These are phyloP conservation scores for Brachycybe producta DNA, from an alignment of 2,888 invertebrate species.

Conservation along the genomic window DNA sequence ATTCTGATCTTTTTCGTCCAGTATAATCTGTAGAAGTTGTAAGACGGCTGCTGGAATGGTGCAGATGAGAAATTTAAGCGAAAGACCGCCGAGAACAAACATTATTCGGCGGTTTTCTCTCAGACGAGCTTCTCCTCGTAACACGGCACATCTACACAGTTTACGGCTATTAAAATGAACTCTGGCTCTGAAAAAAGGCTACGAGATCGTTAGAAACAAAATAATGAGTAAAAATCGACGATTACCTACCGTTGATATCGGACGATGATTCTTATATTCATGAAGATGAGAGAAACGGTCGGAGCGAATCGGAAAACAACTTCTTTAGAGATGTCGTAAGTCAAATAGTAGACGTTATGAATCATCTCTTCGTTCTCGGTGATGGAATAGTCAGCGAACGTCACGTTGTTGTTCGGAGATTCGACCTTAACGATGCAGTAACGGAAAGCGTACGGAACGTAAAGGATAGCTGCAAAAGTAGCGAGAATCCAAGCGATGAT, in stretches of 20 bases:
- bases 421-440: neutral
- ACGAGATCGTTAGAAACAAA: too few relatives aligned
- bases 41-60: slow-evolving; percentile 8
- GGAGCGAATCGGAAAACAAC: slow-evolving; percentile 10
- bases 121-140: neutral
- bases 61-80: slow-evolving; percentile 12
- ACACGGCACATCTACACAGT: neutral
- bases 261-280: slow-evolving; percentile 8
- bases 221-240: too few relatives aligned
- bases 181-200: too few relatives aligned
- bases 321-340: slow-evolving; percentile 11
- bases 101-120: neutral
- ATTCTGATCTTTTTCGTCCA: neutral
- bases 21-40: neutral
- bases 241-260: too few relatives aligned
- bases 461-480: slow-evolving; percentile 1
- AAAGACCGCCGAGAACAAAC: slow-evolving; percentile 2
- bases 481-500: neutral
- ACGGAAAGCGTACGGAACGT: slow-evolving; percentile 3
- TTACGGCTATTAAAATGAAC: neutral
- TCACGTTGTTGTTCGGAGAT: neutral
- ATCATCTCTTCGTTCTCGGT: neutral
- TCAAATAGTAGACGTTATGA: slow-evolving; percentile 1
- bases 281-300: neutral
- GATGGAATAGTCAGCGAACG: neutral